Percentiles rank a stretch among this genome's conserved stretches.
Evolutionary conservation across 2,113 vertebrate species (phyloP).

Genomic region (Chiloscyllium plagiosum): DNA sequence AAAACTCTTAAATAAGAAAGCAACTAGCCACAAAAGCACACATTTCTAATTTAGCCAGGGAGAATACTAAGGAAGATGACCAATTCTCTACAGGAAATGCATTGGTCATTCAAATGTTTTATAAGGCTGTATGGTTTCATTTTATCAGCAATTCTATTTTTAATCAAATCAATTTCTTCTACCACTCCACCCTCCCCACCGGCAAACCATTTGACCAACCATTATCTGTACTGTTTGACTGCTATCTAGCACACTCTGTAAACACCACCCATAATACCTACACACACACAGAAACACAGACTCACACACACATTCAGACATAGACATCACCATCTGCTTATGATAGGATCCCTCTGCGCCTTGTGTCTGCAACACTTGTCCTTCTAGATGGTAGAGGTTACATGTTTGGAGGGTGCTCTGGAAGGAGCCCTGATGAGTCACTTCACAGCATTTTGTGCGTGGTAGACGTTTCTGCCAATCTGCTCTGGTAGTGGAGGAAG

Average conservation of each 20-base stretch:
- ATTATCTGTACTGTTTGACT: not conserved
- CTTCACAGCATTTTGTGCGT: not conserved
- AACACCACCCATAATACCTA: too few relatives aligned
- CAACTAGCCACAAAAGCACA: not conserved
- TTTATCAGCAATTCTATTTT: not conserved
- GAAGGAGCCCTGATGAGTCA: not conserved
- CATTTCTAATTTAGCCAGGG: not conserved
- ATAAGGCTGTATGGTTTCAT: not conserved
- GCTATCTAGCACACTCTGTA: not conserved
- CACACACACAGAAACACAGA: too few relatives aligned
- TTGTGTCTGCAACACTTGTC: not conserved
- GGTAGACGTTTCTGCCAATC: not conserved
- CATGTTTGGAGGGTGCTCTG: not conserved
- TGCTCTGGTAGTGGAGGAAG: not conserved
- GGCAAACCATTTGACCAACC: too few relatives aligned
- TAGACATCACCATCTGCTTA: not conserved
- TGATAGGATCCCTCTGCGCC: not conserved
- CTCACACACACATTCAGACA: too few relatives aligned
- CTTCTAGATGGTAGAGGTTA: not conserved
- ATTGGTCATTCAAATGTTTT: not conserved
- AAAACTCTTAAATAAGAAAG: not conserved
- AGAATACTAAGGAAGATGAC: not conserved
- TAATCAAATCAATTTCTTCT: not conserved
- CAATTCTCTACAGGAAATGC: not conserved
- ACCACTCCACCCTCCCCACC: too few relatives aligned